phyloP scores from a whole-genome alignment of 1,140 invertebrate species.

The Macrocentrus cingulum region DNA sequence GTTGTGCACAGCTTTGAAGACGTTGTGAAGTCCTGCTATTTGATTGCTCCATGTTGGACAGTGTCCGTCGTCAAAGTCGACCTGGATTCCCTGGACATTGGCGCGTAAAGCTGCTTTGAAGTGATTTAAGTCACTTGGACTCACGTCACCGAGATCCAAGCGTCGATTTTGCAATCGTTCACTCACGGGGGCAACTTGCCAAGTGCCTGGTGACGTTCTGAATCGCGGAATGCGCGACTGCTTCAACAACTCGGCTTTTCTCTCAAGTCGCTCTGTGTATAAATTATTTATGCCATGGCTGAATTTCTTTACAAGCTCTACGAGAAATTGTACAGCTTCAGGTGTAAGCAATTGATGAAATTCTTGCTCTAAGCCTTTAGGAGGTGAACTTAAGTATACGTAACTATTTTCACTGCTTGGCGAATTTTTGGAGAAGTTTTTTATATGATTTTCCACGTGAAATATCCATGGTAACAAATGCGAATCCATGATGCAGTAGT shows the following conservation, averaged over 20 bases:
- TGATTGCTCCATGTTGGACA: conserved; percentile 74
- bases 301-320: conserved; percentile 53
- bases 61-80: conserved; percentile 73
- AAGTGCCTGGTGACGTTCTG: conserved; percentile 53
- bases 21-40: conserved; percentile 66
- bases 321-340: conserved; percentile 53
- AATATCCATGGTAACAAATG: conserved; percentile 1
- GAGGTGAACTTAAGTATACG: conserved; percentile 38
- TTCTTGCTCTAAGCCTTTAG: conserved; percentile 56
- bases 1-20: conserved; percentile 62
- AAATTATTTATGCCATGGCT: conserved; percentile 53
- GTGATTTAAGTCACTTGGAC: conserved; percentile 60
- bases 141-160: conserved; percentile 65
- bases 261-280: conserved; percentile 48
- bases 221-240: conserved; percentile 36
- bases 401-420: conserved; percentile 7
- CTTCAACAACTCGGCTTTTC: conserved; percentile 41
- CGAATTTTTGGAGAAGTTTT: neutral
- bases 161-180: conserved; percentile 50
- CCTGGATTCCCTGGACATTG: conserved; percentile 62
- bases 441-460: neutral
- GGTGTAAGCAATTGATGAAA: conserved; percentile 54
- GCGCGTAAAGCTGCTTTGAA: conserved; percentile 60
- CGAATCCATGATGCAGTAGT: neutral
- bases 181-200: conserved; percentile 61